Conservation (phyloP, 2,113 vertebrate species). For the Jacana jacana region DNA sequence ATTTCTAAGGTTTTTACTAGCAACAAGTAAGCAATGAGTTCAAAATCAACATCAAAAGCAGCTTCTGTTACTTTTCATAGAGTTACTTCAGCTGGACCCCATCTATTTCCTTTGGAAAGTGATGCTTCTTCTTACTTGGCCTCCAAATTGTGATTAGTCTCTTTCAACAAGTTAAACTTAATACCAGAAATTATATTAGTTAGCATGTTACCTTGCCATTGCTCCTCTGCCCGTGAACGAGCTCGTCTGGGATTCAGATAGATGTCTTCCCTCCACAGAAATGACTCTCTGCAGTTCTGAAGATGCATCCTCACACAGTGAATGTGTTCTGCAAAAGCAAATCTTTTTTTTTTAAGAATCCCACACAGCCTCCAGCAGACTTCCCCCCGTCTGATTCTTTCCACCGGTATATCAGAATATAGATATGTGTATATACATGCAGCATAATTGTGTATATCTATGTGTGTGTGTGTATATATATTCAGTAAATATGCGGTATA, state of each 20-base stretch:
- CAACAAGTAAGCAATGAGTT: background rate
- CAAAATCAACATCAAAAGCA: background rate
- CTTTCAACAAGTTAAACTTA: background rate
- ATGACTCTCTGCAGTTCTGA: constrained; percentile 73
- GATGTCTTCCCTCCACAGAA: constrained; percentile 72
- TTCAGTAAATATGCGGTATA: too few relatives aligned
- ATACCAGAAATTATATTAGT: background rate
- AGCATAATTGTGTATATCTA: too few relatives aligned
- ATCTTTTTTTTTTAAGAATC: background rate
- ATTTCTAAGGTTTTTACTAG: background rate
- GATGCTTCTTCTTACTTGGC: background rate
- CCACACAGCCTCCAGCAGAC: background rate
- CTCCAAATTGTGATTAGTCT: background rate
- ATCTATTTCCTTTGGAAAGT: background rate
- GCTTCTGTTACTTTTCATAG: background rate
- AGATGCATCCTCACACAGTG: constrained; percentile 68
- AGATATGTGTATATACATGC: too few relatives aligned
- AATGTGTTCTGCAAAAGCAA: constrained; percentile 76
- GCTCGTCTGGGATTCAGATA: constrained; percentile 63
- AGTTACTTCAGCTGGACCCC: background rate
- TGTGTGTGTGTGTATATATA: too few relatives aligned
- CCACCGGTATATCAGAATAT: background rate
- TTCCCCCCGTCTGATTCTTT: background rate
- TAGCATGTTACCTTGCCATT: constrained; percentile 82
- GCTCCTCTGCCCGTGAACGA: constrained; percentile 75